A percentile compares a stretch with the other conserved stretches of the same genome.
phyloP scores from a whole-genome alignment of 2,888 invertebrate genomes.

The Ormyrus rosae region DNA sequence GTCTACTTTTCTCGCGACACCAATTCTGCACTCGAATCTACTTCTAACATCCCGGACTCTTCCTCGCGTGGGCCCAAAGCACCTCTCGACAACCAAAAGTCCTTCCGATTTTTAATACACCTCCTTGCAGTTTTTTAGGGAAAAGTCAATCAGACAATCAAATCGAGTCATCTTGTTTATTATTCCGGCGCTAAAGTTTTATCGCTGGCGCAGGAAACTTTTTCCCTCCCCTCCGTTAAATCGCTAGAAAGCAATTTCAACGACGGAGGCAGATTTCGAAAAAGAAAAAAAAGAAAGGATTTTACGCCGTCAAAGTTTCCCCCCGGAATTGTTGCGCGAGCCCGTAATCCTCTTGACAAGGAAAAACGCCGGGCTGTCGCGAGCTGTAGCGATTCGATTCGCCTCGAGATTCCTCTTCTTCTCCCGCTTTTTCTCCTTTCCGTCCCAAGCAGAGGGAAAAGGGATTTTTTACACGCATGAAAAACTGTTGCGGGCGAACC shows the following conservation, averaged over 20 bases:
- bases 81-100: neutral
- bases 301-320: slow-evolving; percentile 32
- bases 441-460: no score
- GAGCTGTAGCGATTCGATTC: no score
- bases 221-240: slow-evolving; percentile 25
- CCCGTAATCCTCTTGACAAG: neutral
- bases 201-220: neutral
- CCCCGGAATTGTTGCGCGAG: slow-evolving; percentile 1
- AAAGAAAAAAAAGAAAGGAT: slow-evolving; percentile 1
- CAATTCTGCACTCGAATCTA: neutral
- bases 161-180: slow-evolving; percentile 5
- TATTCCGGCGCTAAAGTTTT: slow-evolving; percentile 36
- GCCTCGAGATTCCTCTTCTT: no score
- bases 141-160: slow-evolving; percentile 40
- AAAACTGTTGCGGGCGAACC: no score
- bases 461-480: no score
- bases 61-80: neutral
- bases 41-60: neutral
- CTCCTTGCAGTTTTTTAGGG: neutral
- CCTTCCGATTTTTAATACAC: neutral
- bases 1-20: neutral
- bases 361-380: neutral
- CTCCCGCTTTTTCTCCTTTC: no score
- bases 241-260: slow-evolving; percentile 47
- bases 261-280: slow-evolving; percentile 21